These are phyloP conservation scores for Daubentonia madagascariensis DNA, from an alignment of 2,113 vertebrate genomes.

Conservation along the genomic window DNA sequence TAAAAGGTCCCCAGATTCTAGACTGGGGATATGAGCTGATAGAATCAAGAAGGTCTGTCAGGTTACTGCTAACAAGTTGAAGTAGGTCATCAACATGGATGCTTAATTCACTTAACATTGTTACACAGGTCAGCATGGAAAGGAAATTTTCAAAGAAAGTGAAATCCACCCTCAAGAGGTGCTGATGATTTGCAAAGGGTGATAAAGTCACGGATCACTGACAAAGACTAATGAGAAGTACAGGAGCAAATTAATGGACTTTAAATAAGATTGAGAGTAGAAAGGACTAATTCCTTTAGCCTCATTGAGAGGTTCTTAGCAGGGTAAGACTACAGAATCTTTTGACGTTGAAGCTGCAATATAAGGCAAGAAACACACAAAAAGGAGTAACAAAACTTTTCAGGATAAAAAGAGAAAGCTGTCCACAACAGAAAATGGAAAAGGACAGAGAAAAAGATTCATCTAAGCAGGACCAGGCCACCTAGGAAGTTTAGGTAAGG, in stretches of 20 bases:
- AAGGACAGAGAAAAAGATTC: neutral
- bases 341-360: neutral
- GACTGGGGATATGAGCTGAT: neutral
- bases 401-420: neutral
- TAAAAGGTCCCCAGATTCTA: neutral
- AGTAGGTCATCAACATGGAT: neutral
- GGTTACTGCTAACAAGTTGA: neutral
- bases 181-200: neutral
- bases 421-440: neutral
- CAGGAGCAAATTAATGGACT: neutral
- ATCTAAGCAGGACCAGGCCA: neutral
- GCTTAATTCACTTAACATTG: neutral
- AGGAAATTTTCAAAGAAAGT: constrained; percentile 23
- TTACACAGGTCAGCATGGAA: neutral
- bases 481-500: neutral
- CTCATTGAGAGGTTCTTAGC: neutral
- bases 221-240: neutral
- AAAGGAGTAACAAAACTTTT: neutral
- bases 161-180: neutral
- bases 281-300: neutral
- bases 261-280: neutral
- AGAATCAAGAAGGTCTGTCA: neutral
- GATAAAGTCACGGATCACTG: neutral
- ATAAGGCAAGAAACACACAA: neutral
- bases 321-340: neutral